phyloP scores from a whole-genome alignment of 2,113 vertebrate genomes.

The Bubo scandiacus region DNA sequence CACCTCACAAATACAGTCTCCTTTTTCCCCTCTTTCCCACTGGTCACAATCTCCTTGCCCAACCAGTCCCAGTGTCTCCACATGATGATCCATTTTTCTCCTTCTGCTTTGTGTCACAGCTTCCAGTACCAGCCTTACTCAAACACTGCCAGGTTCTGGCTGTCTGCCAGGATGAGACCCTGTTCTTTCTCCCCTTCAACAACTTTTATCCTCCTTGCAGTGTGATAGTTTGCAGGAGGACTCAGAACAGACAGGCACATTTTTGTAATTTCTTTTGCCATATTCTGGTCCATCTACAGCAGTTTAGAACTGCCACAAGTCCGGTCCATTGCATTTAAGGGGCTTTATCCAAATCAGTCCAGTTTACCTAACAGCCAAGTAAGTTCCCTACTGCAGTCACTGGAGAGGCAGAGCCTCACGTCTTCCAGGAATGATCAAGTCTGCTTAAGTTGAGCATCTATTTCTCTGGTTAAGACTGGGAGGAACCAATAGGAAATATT shows the following conservation, averaged over 20 bases:
- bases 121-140: neutral
- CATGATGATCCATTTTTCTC: neutral
- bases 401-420: neutral
- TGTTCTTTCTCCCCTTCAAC: neutral
- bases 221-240: neutral
- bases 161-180: neutral
- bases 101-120: neutral
- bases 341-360: neutral
- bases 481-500: neutral
- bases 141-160: neutral
- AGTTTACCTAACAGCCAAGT: neutral
- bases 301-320: neutral
- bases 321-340: neutral
- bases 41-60: neutral
- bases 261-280: neutral
- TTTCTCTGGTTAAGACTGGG: neutral
- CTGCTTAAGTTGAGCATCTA: neutral
- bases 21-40: rapidly evolving
- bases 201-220: neutral
- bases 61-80: neutral
- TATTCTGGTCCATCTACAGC: neutral
- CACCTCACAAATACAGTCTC: neutral
- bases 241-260: neutral
- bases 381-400: neutral
- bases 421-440: neutral